Conservation (phyloP, 2,888 invertebrate species). For the Melinopterus prodromus region DNA sequence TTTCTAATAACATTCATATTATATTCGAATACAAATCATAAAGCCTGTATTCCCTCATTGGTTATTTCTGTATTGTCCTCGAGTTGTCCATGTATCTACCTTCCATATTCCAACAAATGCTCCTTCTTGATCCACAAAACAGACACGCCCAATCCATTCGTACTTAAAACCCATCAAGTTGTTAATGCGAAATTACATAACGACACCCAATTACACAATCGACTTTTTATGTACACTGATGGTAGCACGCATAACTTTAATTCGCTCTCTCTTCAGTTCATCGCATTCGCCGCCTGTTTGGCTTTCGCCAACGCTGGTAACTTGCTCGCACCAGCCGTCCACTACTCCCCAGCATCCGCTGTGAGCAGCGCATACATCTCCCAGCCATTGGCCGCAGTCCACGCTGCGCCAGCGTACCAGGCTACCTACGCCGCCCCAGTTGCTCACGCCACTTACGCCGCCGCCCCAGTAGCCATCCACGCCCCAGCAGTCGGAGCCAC, state of each 20-base stretch:
- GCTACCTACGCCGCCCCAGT: conserved; percentile 47
- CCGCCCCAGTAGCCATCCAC: conserved; percentile 53
- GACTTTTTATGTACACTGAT: conserved; percentile 48
- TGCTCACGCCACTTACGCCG: conserved; percentile 51
- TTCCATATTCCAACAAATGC: too few species aligned
- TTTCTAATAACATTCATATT: neutral
- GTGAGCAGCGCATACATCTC: conserved; percentile 42
- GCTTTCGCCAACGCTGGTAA: conserved; percentile 70
- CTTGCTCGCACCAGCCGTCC: conserved; percentile 57
- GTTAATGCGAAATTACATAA: neutral
- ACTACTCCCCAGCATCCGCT: conserved; percentile 46
- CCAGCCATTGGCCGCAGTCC: conserved; percentile 49
- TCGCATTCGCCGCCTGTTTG: conserved; percentile 64
- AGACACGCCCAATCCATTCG: neutral
- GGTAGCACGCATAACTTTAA: conserved; percentile 43
- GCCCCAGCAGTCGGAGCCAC: conserved; percentile 60
- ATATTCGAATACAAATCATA: neutral
- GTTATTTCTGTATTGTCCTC: too few species aligned
- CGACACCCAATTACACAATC: conserved; percentile 50
- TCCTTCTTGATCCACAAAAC: too few species aligned
- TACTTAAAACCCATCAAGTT: neutral
- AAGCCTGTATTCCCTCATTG: too few species aligned
- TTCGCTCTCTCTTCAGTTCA: conserved; percentile 39
- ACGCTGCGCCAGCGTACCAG: conserved; percentile 50
- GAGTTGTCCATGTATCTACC: too few species aligned